phyloP scores from a whole-genome alignment of 2,797 vertebrate species.

The Echeneis naucrates region DNA sequence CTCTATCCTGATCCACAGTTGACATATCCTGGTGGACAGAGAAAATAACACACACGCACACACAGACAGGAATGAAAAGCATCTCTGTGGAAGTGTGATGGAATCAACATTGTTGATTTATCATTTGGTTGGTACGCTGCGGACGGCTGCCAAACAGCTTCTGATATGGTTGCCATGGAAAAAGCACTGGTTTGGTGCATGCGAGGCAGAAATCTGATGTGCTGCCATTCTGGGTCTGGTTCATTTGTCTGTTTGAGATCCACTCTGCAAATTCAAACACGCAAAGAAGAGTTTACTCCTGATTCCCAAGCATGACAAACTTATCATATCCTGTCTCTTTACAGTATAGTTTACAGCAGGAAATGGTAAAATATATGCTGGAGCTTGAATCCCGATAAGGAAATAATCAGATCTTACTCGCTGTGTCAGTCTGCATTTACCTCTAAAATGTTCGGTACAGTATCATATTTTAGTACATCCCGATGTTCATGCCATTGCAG shows the following conservation, averaged over 20 bases:
- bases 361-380: slow-evolving; percentile 12
- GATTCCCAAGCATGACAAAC: background rate
- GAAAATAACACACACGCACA: slow-evolving; percentile 9
- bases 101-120: slow-evolving; percentile 69
- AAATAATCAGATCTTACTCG: slow-evolving; percentile 10
- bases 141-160: slow-evolving; percentile 68
- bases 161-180: slow-evolving; percentile 78
- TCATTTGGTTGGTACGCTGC: slow-evolving; percentile 63
- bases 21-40: slow-evolving; percentile 46
- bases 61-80: slow-evolving; percentile 49
- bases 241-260: slow-evolving; percentile 45
- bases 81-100: slow-evolving; percentile 63
- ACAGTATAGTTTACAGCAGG: background rate
- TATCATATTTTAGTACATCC: slow-evolving; percentile 2
- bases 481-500: slow-evolving; percentile 22
- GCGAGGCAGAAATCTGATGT: slow-evolving; percentile 65
- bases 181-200: slow-evolving; percentile 61
- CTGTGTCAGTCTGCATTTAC: slow-evolving; percentile 9
- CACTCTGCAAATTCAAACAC: slow-evolving; percentile 38
- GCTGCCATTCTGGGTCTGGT: slow-evolving; percentile 52
- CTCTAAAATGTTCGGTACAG: slow-evolving; percentile 14
- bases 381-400: slow-evolving; percentile 39
- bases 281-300: slow-evolving; percentile 27
- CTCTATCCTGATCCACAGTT: slow-evolving; percentile 44
- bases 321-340: slow-evolving; percentile 20